A percentile compares a stretch with the other conserved stretches of the same genome.
These are phyloP conservation scores for Strix uralensis DNA, from an alignment of 2,113 vertebrate genomes.

Conservation along the genomic window DNA sequence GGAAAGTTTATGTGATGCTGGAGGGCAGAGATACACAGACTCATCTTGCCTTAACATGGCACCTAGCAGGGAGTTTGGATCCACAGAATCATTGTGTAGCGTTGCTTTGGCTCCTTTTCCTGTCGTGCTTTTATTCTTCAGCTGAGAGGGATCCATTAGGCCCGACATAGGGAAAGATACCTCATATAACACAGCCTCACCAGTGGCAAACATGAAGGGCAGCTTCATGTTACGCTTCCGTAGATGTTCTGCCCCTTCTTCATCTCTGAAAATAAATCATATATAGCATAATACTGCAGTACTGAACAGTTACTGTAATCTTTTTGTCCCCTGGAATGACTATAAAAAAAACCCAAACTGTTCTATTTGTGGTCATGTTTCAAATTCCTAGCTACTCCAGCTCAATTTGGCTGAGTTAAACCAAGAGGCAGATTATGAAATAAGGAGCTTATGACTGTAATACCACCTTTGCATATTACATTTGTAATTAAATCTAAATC, in stretches of 20 bases:
- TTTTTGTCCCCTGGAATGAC: neutral
- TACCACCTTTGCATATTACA: constrained; percentile 22
- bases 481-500: constrained; percentile 49
- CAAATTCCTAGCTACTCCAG: constrained; percentile 28
- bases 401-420: constrained; percentile 18
- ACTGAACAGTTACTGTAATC: neutral
- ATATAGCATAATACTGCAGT: neutral
- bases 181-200: constrained; percentile 84
- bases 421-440: constrained; percentile 34
- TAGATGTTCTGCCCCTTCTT: constrained; percentile 83
- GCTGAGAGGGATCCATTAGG: constrained; percentile 57
- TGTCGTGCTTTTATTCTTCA: constrained; percentile 34
- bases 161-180: constrained; percentile 46
- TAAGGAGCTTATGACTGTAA: constrained; percentile 55
- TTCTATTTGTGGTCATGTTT: constrained; percentile 32
- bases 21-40: constrained; percentile 78
- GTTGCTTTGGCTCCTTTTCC: constrained; percentile 53
- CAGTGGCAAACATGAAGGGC: constrained; percentile 84
- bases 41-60: constrained; percentile 80
- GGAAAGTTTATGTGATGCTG: constrained; percentile 63
- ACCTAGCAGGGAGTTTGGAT: constrained; percentile 77
- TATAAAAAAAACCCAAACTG: neutral
- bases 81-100: constrained; percentile 48
- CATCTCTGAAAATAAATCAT: constrained; percentile 73
- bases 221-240: constrained; percentile 76